Conservation (phyloP, 2,888 invertebrate species). For the Drosophila fulvimacula region DNA sequence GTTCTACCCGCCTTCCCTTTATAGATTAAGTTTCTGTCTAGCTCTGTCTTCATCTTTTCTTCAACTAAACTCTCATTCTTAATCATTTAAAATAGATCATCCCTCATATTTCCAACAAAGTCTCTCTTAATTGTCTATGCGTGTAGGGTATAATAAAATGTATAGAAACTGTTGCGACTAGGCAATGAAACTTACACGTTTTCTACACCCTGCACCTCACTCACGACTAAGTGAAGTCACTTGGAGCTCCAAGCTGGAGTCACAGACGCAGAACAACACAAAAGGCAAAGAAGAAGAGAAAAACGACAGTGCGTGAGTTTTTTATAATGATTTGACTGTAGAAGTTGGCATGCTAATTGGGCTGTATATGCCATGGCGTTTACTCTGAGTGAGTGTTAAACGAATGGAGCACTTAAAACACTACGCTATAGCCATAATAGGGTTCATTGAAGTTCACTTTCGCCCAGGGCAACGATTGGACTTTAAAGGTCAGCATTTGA, state of each 20-base stretch:
- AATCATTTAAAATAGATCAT: neutral
- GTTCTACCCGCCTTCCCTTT: neutral
- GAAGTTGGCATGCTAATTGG: constrained; percentile 68
- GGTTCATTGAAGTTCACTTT: constrained; percentile 57
- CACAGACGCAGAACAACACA: constrained; percentile 40
- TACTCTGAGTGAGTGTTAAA: constrained; percentile 13
- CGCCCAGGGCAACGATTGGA: constrained; percentile 37
- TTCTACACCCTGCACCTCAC: constrained; percentile 59
- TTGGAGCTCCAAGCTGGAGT: constrained; percentile 17
- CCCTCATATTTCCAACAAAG: neutral
- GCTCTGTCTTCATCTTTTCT: neutral
- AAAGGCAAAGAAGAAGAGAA: constrained; percentile 16
- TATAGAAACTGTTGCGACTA: constrained; percentile 37
- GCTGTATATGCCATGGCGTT: constrained; percentile 31
- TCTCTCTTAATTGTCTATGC: constrained; percentile 15
- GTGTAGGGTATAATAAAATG: constrained; percentile 29
- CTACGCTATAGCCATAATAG: constrained; percentile 28
- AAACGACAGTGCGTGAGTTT: constrained; percentile 59
- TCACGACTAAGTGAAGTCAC: constrained; percentile 45
- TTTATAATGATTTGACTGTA: constrained; percentile 57
- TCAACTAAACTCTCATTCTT: neutral
- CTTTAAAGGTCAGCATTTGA: constrained; percentile 48
- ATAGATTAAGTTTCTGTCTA: neutral
- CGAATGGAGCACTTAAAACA: constrained; percentile 39
- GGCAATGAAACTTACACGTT: constrained; percentile 66